Evolutionary conservation across 2,888 invertebrate genomes (phyloP), one percentile per base, ranked within the genome.

Genomic region (Diogma glabrata): DNA sequence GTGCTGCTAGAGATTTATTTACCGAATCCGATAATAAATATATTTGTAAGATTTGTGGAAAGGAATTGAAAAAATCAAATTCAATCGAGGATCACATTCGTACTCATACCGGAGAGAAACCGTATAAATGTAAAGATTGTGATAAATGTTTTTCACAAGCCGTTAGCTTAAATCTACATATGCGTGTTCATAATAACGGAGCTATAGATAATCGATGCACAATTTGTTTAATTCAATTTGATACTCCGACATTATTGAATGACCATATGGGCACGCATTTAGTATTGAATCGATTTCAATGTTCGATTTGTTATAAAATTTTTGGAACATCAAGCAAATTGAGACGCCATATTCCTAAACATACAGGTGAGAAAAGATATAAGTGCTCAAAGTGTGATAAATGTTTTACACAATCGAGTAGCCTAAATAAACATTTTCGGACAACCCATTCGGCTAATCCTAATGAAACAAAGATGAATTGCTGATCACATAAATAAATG

Each of bases 21-120:
- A 43, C 23, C 17, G 43, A 43, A 22, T 43, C 43, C 3, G 43
- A 43, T 14, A 43, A 43, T 23, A 43, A 43, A n/a, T 43, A 43
- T 14, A 43, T 43, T 2, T 43, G 43, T n/a, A 43, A 43, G 23
- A 22, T 43, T 12, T 43, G 43, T 14, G 43, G 43, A 3, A 43
- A 43, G 22, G 43, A 43, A 12, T 14, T 43, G 12, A 43, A 43
- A 43, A 43, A 43, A 43, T 43, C 43, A 4, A 43, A 43, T 14
- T 43, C 43, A n/a, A 43, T 43, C 22, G 43, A 43, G n/a, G 43
- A 43, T n/a, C 43, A 43, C n/a, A 43, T 43, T 22, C 43, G 43
- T 12, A 43, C 43, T 14, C 43, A 43, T 3, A 43, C 43, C 12
- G 43, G 43, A 4, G 43, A 43, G 9, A 43, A 43, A 22, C 43